Evolutionary conservation across 2,113 vertebrate species (phyloP).

Genomic region (Tragelaphus imberbis): DNA sequence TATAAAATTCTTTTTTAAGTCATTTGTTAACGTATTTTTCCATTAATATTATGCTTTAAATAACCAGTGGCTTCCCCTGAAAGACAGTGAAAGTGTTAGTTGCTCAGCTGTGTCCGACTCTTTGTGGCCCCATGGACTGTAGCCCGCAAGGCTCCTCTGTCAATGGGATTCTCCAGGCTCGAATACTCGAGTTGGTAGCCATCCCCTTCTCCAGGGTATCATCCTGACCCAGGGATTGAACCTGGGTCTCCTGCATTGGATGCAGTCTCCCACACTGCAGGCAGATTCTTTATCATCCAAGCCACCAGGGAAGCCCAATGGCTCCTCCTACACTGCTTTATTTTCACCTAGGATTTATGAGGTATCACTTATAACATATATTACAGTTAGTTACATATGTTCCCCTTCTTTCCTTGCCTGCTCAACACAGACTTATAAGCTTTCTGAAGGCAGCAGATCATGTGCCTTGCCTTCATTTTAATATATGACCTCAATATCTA

Average conservation of each 20-base stretch:
- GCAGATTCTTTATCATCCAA: neutral
- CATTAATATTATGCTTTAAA: neutral
- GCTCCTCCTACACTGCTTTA: neutral
- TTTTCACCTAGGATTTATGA: neutral
- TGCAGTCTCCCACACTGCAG: neutral
- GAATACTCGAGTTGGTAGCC: neutral
- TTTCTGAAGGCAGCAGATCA: neutral
- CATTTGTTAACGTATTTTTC: neutral
- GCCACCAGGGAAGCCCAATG: neutral
- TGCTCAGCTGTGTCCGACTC: neutral
- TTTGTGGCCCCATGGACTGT: neutral
- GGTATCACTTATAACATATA: neutral
- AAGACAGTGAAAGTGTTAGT: neutral
- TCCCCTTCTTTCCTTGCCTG: neutral
- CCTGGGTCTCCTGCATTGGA: neutral
- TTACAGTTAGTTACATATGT: neutral
- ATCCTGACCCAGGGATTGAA: neutral
- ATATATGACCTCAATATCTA: neutral
- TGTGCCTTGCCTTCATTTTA: neutral
- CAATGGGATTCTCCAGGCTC: neutral
- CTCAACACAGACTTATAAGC: neutral
- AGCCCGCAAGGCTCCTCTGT: neutral
- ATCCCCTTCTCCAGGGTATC: neutral
- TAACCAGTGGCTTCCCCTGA: neutral
- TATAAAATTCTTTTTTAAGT: neutral